Evolutionary conservation across 30 jellyfish, hydroid and myxozoan genomes (phyloP).

Genomic region (Chironex yamaguchii): DNA sequence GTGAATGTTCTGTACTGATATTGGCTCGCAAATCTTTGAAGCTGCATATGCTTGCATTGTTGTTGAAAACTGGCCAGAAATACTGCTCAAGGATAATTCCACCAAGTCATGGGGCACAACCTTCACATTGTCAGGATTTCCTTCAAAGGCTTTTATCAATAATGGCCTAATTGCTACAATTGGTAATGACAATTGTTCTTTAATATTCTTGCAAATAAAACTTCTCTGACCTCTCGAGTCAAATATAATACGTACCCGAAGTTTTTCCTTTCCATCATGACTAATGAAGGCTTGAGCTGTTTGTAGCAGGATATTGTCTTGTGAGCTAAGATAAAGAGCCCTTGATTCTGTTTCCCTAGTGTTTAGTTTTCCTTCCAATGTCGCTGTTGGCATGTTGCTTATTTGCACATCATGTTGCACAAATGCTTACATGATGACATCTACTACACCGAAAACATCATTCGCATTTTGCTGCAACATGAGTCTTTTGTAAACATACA

Average conservation of each 20-base stretch:
- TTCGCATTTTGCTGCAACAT: constrained; percentile 19
- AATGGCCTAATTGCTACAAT: neutral
- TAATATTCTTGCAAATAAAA: neutral
- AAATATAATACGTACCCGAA: constrained; percentile 8
- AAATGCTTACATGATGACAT: constrained; percentile 31
- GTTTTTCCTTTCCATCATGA: neutral
- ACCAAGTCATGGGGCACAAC: neutral
- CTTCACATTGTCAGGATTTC: too few relatives aligned
- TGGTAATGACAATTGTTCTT: neutral
- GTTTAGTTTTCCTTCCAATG: too few relatives aligned
- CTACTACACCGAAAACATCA: constrained; percentile 13
- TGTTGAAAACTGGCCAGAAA: neutral
- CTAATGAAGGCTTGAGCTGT: constrained; percentile 18
- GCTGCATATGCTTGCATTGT: constrained; percentile 5
- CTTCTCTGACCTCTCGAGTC: constrained; percentile 25
- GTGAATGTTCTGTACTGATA: neutral
- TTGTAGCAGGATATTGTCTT: constrained; percentile 5
- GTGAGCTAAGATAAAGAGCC: neutral
- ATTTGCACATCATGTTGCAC: too few relatives aligned
- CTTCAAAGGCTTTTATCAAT: neutral
- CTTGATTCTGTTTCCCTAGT: neutral
- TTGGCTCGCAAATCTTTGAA: neutral
- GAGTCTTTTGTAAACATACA: constrained; percentile 10
- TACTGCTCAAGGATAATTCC: neutral
- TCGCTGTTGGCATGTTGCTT: neutral